Base-by-base conservation (phyloP, 2,888 invertebrate genomes). In the Tetragonisca angustula region DNA sequence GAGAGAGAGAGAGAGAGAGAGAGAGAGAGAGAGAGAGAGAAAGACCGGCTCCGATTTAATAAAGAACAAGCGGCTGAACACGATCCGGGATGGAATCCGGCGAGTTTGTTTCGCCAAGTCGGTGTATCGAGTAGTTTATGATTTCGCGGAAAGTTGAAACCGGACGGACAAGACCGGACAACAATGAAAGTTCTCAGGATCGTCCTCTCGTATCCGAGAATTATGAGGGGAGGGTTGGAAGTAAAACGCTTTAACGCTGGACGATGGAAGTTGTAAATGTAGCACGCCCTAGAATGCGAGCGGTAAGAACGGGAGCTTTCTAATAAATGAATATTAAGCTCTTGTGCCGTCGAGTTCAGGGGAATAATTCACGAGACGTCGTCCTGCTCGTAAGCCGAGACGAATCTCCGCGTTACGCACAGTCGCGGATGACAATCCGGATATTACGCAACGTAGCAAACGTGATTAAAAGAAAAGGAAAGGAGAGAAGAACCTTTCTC, bases 321-420 rank as follows among this genome's bases (percentile, higher is more conserved):
- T 82, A 84, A 74, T 82, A 83, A 83, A 74, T 74, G 83, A 83
- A 82, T 77, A 84, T 82, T 82, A 68, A 74, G 77, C 65, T 50
- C 49, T 73, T 76, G 52, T 69, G 59, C 73, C 52, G 24, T 43
- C 24, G 24, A 15, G 56, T 69, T 54, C 27, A 52, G 32, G 61
- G 24, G 70, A 73, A 50, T 76, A 82, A 65, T 76, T 77, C 62
- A 52, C 61, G 61, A 73, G 24, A 75, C 61, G 24, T 70, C 32
- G 50, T 56, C 50, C 17, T 59, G 5, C 49, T 19, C 24, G 49
- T 59, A 50, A 61, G 11, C 9, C 43, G 43, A 19, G 79, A 36
- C 49, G 50, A 24, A 62, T 17, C 9, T 24, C 11, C 3, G 27
- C 24, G 73, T 17, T 43, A 36, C 4, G 27, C 19, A 49, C 32